phyloP scores from a whole-genome alignment of 2,113 vertebrate species.

The Protomyctophum bolini region DNA sequence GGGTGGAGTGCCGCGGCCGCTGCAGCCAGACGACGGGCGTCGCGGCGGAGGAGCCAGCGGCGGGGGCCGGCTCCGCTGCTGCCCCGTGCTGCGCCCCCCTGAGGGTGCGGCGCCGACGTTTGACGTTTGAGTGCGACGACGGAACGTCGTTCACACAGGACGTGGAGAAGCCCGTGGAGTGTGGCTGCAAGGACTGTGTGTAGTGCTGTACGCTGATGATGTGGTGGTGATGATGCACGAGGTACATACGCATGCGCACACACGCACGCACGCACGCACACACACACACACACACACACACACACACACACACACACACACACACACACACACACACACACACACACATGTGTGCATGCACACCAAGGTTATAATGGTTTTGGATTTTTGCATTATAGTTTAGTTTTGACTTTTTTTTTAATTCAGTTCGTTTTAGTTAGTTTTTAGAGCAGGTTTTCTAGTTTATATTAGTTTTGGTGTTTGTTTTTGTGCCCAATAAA shows the following conservation, averaged over 20 bases:
- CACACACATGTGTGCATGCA: background rate
- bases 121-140: conserved; percentile 92
- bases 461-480: too few species aligned
- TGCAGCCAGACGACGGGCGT: conserved; percentile 64
- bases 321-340: conserved; percentile 19
- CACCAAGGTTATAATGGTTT: too few species aligned
- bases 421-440: too few species aligned
- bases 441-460: too few species aligned
- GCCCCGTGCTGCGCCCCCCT: conserved; percentile 84
- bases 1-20: conserved; percentile 89
- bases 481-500: too few species aligned
- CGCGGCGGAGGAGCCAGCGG: background rate
- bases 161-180: conserved; percentile 94
- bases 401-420: too few species aligned
- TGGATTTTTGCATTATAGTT: too few species aligned
- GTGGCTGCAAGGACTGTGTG: conserved; percentile 90
- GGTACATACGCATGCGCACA: conserved; percentile 9
- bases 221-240: background rate
- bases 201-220: conserved; percentile 63
- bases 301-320: conserved; percentile 21
- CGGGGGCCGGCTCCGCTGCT: background rate
- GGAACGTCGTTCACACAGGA: conserved; percentile 93
- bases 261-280: conserved; percentile 7
- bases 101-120: conserved; percentile 86
- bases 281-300: conserved; percentile 16